phyloP scores from a whole-genome alignment of 2,888 invertebrate species.

The Pegoplata infirma region DNA sequence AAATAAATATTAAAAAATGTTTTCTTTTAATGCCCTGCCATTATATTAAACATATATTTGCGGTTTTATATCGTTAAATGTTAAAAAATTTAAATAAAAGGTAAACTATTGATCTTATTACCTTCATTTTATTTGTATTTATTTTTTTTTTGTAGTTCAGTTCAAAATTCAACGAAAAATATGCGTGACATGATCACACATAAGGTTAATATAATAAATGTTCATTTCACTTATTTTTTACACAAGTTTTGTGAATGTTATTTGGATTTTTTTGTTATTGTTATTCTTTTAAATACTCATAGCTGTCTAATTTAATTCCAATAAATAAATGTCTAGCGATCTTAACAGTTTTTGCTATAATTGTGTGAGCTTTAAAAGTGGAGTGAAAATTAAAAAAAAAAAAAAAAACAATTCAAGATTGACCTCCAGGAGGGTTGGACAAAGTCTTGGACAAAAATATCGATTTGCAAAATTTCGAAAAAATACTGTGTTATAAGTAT shows the following conservation, averaged over 20 bases:
- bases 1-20: no score
- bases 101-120: conserved; percentile 22
- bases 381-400: no score
- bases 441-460: no score
- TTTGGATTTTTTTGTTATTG: background rate
- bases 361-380: no score
- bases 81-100: background rate
- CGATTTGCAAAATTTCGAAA: no score
- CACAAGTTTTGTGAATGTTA: background rate
- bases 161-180: conserved; percentile 24
- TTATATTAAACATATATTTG: background rate
- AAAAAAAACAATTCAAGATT: no score
- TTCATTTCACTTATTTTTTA: conserved; percentile 4
- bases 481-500: no score
- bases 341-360: no score
- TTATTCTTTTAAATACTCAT: conserved; percentile 20
- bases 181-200: conserved; percentile 37
- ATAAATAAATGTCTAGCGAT: conserved; percentile 56
- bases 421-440: no score
- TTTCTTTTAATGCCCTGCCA: no score
- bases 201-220: conserved; percentile 43
- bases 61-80: background rate
- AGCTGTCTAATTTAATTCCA: conserved; percentile 52
- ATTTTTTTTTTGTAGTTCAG: background rate
- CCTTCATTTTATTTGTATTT: background rate